phyloP scores from a whole-genome alignment of 2,888 invertebrate species.

The Epistrophella euchroma region DNA sequence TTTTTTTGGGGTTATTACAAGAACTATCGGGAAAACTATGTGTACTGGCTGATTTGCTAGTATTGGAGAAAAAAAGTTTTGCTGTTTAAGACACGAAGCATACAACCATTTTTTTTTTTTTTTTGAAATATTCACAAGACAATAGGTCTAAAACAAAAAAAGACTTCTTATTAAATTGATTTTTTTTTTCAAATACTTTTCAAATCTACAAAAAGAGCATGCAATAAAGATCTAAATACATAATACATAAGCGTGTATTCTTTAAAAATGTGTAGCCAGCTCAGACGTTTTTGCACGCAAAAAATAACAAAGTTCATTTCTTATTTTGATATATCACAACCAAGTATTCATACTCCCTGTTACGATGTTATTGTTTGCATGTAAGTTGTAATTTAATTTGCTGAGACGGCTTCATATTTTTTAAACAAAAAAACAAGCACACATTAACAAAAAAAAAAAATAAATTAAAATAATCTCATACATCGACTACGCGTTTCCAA shows the following conservation, averaged over 20 bases:
- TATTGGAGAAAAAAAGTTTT: too few species aligned
- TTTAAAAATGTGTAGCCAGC: not conserved
- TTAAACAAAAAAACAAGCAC: constrained; percentile 31
- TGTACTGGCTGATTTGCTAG: too few species aligned
- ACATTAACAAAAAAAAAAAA: constrained; percentile 11
- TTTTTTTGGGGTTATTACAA: too few species aligned
- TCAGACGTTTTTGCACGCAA: not conserved
- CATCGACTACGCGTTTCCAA: constrained; percentile 88
- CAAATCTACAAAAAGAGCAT: constrained; percentile 42
- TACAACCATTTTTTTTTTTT: too few species aligned
- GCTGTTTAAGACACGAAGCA: too few species aligned
- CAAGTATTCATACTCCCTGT: too few species aligned
- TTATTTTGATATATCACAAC: too few species aligned
- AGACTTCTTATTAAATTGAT: not conserved
- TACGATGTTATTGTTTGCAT: not conserved
- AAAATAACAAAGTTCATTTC: not conserved
- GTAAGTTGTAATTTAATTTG: not conserved
- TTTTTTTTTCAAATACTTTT: not conserved
- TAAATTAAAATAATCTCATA: constrained; percentile 82
- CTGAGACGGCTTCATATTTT: not conserved
- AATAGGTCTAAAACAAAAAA: not conserved
- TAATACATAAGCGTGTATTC: not conserved
- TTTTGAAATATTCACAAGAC: too few species aligned
- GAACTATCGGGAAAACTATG: too few species aligned
- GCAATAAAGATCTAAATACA: constrained; percentile 13